Base-by-base conservation (phyloP, 2,888 invertebrate species). In the Drosophila testacea region DNA sequence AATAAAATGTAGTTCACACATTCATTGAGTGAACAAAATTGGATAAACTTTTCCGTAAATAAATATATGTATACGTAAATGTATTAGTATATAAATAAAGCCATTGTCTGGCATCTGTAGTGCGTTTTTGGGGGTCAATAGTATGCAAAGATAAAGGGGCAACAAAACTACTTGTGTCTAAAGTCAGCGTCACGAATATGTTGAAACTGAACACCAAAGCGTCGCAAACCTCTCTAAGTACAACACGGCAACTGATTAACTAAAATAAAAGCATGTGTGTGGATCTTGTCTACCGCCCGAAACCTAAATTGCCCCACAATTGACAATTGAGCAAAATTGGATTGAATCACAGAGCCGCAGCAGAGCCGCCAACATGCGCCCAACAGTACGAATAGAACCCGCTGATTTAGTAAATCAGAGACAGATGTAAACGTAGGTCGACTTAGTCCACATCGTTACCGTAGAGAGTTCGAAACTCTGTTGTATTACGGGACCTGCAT, bases 291-390 rank as follows among this genome's bases (percentile, higher is more conserved):
- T 60, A 51, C 55, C 67, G 64, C 57, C 74, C 83, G 56, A 69
- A 86, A 84, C 64, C 65, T 81, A 83, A 88, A 83, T 83, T 83
- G 66, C 84, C 64, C 79, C 65, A 88, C 87, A 88, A 88, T 88
- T 88, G 83, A 78, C 69, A 83, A 83, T 83, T 83, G 87, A 83
- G 89, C 62, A 64, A 79, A 86, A 88, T 83, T 83, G 73, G 73
- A 88, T 83, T 83, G 76, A 83, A 83, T 83, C 80, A 82, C 73
- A 55, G 74, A 67, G 56, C 59, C 42, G 63, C 38, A 34, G 52
- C 27, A 22, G 22, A 22, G 32, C 13, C 32, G 42, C 41, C 44
- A 62, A 59, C 52, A 38, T 71, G 79, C 83, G 68, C 70, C 77
- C 68, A 68, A 38, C 64, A 47, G 30, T 27, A 42, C 46, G 44